Conservation (phyloP, 2,888 invertebrate genomes). For the Tanypteryx hageni region DNA sequence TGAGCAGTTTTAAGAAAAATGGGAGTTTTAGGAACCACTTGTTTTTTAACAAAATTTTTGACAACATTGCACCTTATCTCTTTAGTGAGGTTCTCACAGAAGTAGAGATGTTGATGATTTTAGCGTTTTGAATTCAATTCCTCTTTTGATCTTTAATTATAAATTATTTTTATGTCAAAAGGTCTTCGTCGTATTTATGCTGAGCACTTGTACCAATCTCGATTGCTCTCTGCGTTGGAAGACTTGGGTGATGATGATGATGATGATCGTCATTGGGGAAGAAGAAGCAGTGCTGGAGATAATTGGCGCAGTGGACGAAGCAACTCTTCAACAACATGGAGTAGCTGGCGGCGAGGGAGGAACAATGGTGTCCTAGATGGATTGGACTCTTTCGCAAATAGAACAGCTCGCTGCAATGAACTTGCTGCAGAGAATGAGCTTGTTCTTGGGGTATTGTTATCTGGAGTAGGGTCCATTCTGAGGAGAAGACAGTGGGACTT, state of each 20-base stretch:
- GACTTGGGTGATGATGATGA: neutral
- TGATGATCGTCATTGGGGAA: slow-evolving; percentile 32
- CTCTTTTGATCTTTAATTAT: neutral
- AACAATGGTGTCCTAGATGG: slow-evolving; percentile 70
- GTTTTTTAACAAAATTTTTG: neutral
- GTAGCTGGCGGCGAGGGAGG: slow-evolving; percentile 69
- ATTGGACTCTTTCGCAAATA: slow-evolving; percentile 70
- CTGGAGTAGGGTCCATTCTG: slow-evolving; percentile 79
- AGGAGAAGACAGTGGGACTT: slow-evolving; percentile 76
- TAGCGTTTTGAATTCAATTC: neutral
- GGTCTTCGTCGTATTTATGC: slow-evolving; percentile 66
- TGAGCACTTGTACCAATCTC: slow-evolving; percentile 67
- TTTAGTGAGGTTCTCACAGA: neutral
- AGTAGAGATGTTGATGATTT: too few species aligned
- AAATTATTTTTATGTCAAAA: neutral
- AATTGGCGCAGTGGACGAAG: slow-evolving; percentile 75
- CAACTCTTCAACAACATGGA: slow-evolving; percentile 77
- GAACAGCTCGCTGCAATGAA: slow-evolving; percentile 74
- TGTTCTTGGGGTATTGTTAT: slow-evolving; percentile 78
- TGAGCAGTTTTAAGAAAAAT: too few species aligned
- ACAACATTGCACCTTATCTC: neutral
- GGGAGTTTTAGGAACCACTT: too few species aligned
- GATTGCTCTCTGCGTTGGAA: slow-evolving; percentile 48
- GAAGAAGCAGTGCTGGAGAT: neutral
- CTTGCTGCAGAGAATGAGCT: slow-evolving; percentile 79